Conservation (phyloP, 2,888 invertebrate genomes). For the Charanyca ferruginea region DNA sequence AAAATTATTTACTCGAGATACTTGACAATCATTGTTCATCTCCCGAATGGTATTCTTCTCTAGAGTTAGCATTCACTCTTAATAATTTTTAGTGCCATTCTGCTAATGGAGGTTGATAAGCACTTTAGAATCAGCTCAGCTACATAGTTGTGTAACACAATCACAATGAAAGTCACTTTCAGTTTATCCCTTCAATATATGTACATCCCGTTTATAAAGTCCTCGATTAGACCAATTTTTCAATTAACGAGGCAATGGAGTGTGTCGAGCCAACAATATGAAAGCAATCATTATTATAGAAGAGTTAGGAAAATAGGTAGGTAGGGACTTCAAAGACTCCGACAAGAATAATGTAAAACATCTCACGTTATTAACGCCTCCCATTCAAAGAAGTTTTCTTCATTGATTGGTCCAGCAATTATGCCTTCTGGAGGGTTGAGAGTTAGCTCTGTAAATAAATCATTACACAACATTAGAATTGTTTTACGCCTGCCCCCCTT, state of each 20-base stretch:
- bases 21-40: too few species aligned
- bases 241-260: constrained; percentile 16
- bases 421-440: constrained; percentile 99
- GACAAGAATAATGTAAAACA: neutral
- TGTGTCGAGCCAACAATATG: neutral
- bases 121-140: too few species aligned
- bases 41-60: too few species aligned
- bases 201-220: constrained; percentile 4
- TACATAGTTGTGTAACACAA: too few species aligned
- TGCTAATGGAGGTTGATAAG: too few species aligned
- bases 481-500: neutral
- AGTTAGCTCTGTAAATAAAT: constrained; percentile 94
- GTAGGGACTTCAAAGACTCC: neutral
- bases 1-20: too few species aligned
- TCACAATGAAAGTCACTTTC: neutral
- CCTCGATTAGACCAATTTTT: neutral
- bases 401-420: constrained; percentile 99
- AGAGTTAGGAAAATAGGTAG: neutral
- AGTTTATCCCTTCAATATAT: neutral
- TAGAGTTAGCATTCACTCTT: too few species aligned
- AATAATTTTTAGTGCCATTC: too few species aligned
- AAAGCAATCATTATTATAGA: neutral
- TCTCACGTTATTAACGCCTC: constrained; percentile 97
- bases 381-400: constrained; percentile 99
- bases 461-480: neutral